Percentiles rank a stretch among this genome's conserved stretches.
Evolutionary conservation across 2,797 vertebrate genomes (phyloP).

Genomic region (Pantherophis vulpinus): DNA sequence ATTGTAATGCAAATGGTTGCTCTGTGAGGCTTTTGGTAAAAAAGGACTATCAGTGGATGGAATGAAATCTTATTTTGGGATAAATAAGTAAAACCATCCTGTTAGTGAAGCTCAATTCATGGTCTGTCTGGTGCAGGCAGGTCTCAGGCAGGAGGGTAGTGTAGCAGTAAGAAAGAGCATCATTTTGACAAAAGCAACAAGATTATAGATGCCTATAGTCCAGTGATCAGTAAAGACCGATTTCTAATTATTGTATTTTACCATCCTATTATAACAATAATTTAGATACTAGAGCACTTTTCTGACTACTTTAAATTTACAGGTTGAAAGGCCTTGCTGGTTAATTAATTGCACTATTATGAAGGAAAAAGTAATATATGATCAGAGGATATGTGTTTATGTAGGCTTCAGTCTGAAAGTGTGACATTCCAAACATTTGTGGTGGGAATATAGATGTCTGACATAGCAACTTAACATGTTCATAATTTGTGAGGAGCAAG

Average conservation of each 20-base stretch:
- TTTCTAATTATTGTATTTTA: background rate
- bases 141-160: background rate
- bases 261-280: background rate
- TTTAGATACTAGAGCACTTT: background rate
- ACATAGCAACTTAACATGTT: background rate
- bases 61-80: background rate
- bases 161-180: background rate
- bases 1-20: background rate
- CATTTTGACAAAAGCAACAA: background rate
- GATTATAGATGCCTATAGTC: background rate
- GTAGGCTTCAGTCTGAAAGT: background rate
- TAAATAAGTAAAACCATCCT: background rate
- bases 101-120: background rate
- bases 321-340: background rate
- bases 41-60: background rate
- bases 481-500: background rate
- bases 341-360: background rate
- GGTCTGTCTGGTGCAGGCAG: background rate
- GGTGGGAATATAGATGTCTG: background rate
- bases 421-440: background rate
- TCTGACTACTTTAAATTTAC: background rate
- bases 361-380: background rate
- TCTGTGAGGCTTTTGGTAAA: background rate
- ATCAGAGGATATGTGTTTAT: background rate
- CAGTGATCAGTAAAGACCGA: background rate